Evolutionary conservation across 2,888 invertebrate species (phyloP).

Genomic region (Coelopa pilipes): DNA sequence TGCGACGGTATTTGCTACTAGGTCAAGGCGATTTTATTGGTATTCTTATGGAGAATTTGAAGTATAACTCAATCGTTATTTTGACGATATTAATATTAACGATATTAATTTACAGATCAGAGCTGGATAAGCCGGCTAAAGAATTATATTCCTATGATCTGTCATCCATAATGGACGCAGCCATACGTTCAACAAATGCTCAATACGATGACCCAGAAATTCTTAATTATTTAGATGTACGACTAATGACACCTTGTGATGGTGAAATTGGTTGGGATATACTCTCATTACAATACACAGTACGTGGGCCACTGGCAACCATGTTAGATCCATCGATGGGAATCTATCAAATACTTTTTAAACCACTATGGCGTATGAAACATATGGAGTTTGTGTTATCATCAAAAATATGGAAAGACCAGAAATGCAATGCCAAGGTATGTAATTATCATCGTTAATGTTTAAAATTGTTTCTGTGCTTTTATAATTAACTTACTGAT

Average conservation of each 20-base stretch:
- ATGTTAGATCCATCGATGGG: conserved; percentile 66
- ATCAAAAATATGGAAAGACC: conserved; percentile 66
- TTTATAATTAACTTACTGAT: too few species aligned
- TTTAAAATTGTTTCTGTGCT: too few species aligned
- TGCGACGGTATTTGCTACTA: conserved; percentile 88
- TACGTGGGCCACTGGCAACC: conserved; percentile 65
- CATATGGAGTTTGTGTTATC: conserved; percentile 66
- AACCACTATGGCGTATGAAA: conserved; percentile 66
- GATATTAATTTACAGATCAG: conserved; percentile 72
- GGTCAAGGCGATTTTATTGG: conserved; percentile 97
- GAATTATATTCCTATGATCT: conserved; percentile 90
- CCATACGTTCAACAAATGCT: conserved; percentile 91
- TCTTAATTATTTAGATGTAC: conserved; percentile 85
- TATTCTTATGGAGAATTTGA: conserved; percentile 90
- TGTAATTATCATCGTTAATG: conserved; percentile 44
- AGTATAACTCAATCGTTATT: conserved; percentile 71
- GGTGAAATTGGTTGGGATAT: conserved; percentile 67
- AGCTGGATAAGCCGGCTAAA: conserved; percentile 86
- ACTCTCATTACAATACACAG: conserved; percentile 64
- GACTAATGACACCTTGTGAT: conserved; percentile 69
- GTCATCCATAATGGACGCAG: conserved; percentile 84
- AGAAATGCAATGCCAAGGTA: conserved; percentile 66
- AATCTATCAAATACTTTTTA: conserved; percentile 64
- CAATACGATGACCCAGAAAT: conserved; percentile 94
- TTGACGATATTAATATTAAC: conserved; percentile 21